Evolutionary conservation across 2,888 invertebrate genomes (phyloP).

Genomic region (Willowsia nigromaculata): DNA sequence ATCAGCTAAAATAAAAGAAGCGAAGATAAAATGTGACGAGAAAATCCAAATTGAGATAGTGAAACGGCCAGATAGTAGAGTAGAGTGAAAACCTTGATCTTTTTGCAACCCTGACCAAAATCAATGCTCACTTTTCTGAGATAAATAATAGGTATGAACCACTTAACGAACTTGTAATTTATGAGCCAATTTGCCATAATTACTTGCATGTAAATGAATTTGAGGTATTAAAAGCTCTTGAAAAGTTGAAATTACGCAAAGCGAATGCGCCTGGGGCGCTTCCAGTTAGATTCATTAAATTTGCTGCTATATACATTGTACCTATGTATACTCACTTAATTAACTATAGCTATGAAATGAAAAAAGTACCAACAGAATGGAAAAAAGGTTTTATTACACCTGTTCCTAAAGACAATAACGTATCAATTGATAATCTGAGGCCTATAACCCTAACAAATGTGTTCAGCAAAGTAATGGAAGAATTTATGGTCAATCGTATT

Average conservation of each 20-base stretch:
- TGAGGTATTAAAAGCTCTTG: conserved; percentile 4
- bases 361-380: not conserved
- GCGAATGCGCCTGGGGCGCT: conserved; percentile 33
- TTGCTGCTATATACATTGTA: conserved; percentile 33
- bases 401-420: conserved; percentile 27
- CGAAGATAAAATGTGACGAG: not conserved
- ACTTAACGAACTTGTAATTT: not conserved
- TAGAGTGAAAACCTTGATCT: not conserved
- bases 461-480: conserved; percentile 15
- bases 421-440: not conserved
- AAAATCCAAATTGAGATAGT: not conserved
- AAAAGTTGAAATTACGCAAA: conserved; percentile 7
- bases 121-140: not conserved
- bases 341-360: not conserved
- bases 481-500: conserved; percentile 15
- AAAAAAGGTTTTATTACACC: too few species aligned
- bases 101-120: not conserved
- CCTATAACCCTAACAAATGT: conserved; percentile 40
- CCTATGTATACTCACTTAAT: conserved; percentile 24
- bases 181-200: not conserved
- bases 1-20: not conserved
- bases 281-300: not conserved
- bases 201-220: conserved; percentile 29
- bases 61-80: not conserved
- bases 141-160: conserved; percentile 26